These are phyloP conservation scores for Iphiclides podalirius DNA, from an alignment of 2,888 invertebrate genomes.

Conservation along the genomic window DNA sequence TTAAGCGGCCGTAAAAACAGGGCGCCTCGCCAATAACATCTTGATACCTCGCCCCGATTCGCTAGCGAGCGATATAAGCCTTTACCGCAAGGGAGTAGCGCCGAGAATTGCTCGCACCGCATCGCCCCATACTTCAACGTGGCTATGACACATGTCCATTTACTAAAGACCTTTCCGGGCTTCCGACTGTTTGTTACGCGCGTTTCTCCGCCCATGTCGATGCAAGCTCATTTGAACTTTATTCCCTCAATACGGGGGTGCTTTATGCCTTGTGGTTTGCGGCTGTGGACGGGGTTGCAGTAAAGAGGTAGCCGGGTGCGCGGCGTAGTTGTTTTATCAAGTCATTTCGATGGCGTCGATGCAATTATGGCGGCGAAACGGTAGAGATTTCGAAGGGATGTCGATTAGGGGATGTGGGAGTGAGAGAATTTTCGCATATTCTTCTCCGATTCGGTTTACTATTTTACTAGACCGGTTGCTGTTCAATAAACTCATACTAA, in stretches of 20 bases:
- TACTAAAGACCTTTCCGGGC: slow-evolving; percentile 45
- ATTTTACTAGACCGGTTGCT: no score
- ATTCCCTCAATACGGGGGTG: no score
- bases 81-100: slow-evolving; percentile 30
- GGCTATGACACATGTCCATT: slow-evolving; percentile 58
- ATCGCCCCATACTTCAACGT: slow-evolving; percentile 40
- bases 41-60: slow-evolving; percentile 49
- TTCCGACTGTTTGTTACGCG: slow-evolving; percentile 41
- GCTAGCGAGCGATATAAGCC: slow-evolving; percentile 33
- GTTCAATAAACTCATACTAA: no score
- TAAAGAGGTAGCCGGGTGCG: slow-evolving; percentile 20
- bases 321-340: slow-evolving; percentile 20
- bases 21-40: slow-evolving; percentile 68
- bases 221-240: slow-evolving; percentile 22
- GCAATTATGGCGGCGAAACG: slow-evolving; percentile 17
- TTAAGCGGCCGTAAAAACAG: slow-evolving; percentile 75
- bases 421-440: background rate
- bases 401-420: no score
- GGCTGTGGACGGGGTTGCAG: slow-evolving; percentile 9
- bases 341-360: slow-evolving; percentile 19
- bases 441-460: background rate
- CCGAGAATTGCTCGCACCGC: slow-evolving; percentile 22
- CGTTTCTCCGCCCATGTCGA: slow-evolving; percentile 17
- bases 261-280: background rate
- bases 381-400: background rate